phyloP scores from a whole-genome alignment of 2,113 vertebrate species.

The Podarcis muralis region DNA sequence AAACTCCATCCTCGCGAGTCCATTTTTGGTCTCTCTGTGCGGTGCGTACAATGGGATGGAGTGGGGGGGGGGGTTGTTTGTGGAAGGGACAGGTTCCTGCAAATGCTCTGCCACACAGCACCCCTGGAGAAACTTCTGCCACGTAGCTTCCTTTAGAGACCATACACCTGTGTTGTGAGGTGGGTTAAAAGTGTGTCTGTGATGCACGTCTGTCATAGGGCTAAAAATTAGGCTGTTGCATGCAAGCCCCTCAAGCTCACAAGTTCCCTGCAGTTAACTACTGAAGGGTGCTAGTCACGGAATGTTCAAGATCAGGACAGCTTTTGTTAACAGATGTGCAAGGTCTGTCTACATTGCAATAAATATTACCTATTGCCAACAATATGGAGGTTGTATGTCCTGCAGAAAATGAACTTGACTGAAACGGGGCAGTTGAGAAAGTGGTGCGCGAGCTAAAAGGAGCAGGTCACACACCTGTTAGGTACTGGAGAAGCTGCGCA shows the following conservation, averaged over 20 bases:
- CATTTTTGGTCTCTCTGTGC: background rate
- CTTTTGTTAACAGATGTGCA: too few species aligned
- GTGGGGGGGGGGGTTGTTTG: background rate
- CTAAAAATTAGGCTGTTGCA: background rate
- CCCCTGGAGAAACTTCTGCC: background rate
- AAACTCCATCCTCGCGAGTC: too few species aligned
- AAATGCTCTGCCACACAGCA: background rate
- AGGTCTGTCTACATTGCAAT: background rate
- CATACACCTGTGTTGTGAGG: background rate
- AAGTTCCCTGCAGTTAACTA: too few species aligned
- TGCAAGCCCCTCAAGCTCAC: too few species aligned
- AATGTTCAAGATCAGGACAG: background rate
- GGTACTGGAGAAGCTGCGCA: background rate
- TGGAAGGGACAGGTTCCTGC: background rate
- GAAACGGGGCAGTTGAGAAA: background rate
- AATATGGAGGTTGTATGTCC: background rate
- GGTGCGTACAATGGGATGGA: background rate
- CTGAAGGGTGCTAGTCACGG: too few species aligned
- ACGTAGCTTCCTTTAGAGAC: background rate
- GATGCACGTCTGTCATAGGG: background rate
- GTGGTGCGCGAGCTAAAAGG: background rate
- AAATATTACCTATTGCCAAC: background rate
- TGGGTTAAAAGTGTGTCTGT: too few species aligned
- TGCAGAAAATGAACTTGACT: background rate
- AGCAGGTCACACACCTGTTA: too few species aligned